These are phyloP conservation scores for Xestoiulus laeticollis DNA, from an alignment of 2,888 invertebrate species.

Conservation along the genomic window DNA sequence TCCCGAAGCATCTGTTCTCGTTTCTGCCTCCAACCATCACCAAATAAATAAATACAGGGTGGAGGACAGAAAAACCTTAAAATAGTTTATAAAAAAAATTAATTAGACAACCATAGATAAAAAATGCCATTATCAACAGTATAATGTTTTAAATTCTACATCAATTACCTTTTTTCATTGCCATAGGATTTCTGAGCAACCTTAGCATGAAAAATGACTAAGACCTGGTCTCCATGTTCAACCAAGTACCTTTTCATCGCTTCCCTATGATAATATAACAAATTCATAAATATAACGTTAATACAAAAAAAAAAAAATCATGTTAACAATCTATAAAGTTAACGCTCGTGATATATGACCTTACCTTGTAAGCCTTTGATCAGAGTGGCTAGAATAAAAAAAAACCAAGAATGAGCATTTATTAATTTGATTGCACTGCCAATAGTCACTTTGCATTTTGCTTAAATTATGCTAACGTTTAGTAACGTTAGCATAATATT, in stretches of 20 bases:
- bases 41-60: slow-evolving; percentile 97
- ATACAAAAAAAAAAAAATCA: not conserved
- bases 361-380: slow-evolving; percentile 53
- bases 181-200: slow-evolving; percentile 99
- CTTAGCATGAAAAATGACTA: slow-evolving; percentile 98
- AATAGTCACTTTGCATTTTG: not conserved
- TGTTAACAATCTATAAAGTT: not conserved
- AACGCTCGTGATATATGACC: not conserved
- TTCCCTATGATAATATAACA: slow-evolving; percentile 69
- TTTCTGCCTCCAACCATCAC: slow-evolving; percentile 97
- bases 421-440: not conserved
- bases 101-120: not conserved
- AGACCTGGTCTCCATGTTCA: slow-evolving; percentile 93
- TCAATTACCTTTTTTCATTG: slow-evolving; percentile 86
- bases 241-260: slow-evolving; percentile 97
- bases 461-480: not conserved
- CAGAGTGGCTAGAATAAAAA: slow-evolving; percentile 53
- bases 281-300: not conserved
- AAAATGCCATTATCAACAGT: not conserved
- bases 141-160: not conserved
- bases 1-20: slow-evolving; percentile 82
- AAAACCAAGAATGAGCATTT: slow-evolving; percentile 34
- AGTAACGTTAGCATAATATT: not conserved
- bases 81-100: slow-evolving; percentile 48
- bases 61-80: slow-evolving; percentile 95